Evolutionary conservation across 2,113 vertebrate species (phyloP).

Genomic region (Monopterus albus): DNA sequence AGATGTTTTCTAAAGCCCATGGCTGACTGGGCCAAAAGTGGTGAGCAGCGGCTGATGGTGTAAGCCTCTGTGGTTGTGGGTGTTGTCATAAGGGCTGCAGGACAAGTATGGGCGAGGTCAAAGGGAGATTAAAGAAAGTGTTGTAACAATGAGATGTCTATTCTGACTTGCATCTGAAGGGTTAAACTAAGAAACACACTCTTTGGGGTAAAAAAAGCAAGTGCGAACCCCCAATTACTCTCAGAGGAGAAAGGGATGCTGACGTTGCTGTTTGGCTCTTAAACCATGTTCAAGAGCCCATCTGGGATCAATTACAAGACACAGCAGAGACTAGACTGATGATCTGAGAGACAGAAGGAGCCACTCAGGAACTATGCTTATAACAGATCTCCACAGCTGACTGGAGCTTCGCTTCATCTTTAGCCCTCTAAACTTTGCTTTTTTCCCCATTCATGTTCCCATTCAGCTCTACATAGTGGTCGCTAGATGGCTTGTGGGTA

Average conservation of each 20-base stretch:
- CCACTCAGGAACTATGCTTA: slow-evolving; percentile 35
- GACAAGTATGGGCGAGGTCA: slow-evolving; percentile 39
- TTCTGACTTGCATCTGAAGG: slow-evolving; percentile 41
- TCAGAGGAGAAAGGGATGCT: slow-evolving; percentile 64
- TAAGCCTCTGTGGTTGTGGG: slow-evolving; percentile 39
- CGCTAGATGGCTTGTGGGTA: background rate
- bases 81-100: background rate
- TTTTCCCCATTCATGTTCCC: background rate
- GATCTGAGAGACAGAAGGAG: slow-evolving; percentile 46
- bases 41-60: slow-evolving; percentile 10
- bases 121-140: slow-evolving; percentile 65
- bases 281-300: slow-evolving; percentile 61
- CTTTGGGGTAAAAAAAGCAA: slow-evolving; percentile 13
- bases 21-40: background rate
- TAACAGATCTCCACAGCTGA: slow-evolving; percentile 20
- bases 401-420: slow-evolving; percentile 9
- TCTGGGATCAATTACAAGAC: slow-evolving; percentile 81
- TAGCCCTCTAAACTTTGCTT: background rate
- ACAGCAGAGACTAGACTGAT: slow-evolving; percentile 73
- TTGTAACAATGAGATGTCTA: slow-evolving; percentile 57
- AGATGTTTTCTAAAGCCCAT: slow-evolving; percentile 17
- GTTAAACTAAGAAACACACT: slow-evolving; percentile 58
- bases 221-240: slow-evolving; percentile 17
- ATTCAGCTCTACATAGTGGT: background rate
- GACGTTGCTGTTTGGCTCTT: slow-evolving; percentile 72